A percentile compares a stretch with the other conserved stretches of the same genome.
These are phyloP conservation scores for Carduelis carduelis DNA, from an alignment of 2,797 vertebrate species.

Conservation along the genomic window DNA sequence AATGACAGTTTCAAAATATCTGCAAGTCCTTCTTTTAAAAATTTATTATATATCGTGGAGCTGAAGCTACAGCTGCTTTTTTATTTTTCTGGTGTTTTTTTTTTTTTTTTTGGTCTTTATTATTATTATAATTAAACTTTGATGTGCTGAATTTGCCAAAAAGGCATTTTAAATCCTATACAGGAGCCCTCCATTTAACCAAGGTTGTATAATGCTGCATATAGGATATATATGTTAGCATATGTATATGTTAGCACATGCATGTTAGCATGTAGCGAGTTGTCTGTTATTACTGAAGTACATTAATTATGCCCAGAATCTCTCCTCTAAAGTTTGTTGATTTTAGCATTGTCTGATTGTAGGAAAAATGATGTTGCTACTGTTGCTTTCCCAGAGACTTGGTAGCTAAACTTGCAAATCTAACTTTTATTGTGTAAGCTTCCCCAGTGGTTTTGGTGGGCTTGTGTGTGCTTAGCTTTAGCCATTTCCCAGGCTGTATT, in stretches of 20 bases:
- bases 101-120: neutral
- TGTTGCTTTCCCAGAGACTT: neutral
- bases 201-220: neutral
- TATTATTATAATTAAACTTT: neutral
- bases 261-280: rapidly evolving
- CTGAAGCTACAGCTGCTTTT: neutral
- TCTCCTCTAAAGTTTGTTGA: neutral
- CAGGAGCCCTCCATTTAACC: neutral
- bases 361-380: neutral
- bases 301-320: neutral
- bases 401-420: neutral
- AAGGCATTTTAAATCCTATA: neutral
- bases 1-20: neutral
- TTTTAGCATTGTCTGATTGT: neutral
- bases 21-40: neutral
- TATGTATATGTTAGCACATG: too few relatives aligned
- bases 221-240: neutral
- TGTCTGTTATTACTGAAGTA: neutral
- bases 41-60: neutral
- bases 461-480: neutral
- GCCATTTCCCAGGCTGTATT: neutral
- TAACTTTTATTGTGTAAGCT: neutral
- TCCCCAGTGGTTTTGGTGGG: neutral
- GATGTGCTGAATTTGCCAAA: neutral
- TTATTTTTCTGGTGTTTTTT: too few relatives aligned